phyloP scores from a whole-genome alignment of 2,888 invertebrate genomes.

The Graphium colonna region DNA sequence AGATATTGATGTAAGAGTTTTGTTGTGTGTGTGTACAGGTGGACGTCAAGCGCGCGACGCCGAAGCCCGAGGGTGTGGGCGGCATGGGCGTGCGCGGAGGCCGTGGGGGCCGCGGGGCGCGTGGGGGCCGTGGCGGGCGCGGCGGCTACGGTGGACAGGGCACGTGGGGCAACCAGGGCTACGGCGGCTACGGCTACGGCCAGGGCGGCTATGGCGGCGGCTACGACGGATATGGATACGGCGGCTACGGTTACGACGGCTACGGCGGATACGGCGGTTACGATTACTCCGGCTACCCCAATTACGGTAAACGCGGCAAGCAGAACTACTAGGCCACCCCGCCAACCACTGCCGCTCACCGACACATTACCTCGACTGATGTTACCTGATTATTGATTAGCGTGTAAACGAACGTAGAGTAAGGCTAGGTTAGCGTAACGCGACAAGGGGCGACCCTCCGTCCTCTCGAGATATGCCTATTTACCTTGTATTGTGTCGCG shows the following conservation, averaged over 20 bases:
- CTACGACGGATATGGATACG: conserved; percentile 87
- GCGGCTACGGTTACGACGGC: conserved; percentile 87
- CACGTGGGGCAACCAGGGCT: conserved; percentile 83
- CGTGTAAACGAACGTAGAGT: conserved; percentile 71
- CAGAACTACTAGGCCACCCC: conserved; percentile 69
- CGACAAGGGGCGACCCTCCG: conserved; percentile 69
- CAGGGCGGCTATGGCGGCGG: conserved; percentile 86
- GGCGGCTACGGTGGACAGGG: conserved; percentile 83
- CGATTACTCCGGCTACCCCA: conserved; percentile 90
- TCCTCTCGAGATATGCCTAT: conserved; percentile 71
- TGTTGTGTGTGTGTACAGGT: conserved; percentile 81
- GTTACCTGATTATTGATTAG: conserved; percentile 78
- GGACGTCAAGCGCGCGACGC: conserved; percentile 97
- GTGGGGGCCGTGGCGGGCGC: conserved; percentile 86
- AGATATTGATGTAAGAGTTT: no score
- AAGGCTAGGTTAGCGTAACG: conserved; percentile 46
- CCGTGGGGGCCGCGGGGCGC: conserved; percentile 82
- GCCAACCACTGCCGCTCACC: conserved; percentile 62
- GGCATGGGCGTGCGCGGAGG: conserved; percentile 83
- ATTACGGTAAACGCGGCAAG: conserved; percentile 86
- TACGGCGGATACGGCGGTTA: conserved; percentile 90
- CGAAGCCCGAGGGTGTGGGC: conserved; percentile 89
- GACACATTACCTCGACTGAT: conserved; percentile 80
- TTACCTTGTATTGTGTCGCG: conserved; percentile 62
- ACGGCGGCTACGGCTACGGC: conserved; percentile 85